A percentile compares a stretch with the other conserved stretches of the same genome.
Conservation (phyloP, 1,140 invertebrate species). For the Sinella curviseta region DNA sequence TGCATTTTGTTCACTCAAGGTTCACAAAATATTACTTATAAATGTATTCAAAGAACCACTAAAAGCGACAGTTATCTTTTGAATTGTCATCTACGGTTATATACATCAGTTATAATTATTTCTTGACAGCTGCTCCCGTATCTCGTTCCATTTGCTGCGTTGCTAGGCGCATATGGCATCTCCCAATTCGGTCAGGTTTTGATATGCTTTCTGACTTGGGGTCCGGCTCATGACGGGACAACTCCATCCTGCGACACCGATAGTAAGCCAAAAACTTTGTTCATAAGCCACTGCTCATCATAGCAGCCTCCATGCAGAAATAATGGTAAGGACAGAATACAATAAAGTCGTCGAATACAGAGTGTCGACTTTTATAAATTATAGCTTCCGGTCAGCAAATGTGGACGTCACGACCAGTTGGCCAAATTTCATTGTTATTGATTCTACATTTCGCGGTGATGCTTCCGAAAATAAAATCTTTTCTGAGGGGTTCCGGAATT, state of each 20-base stretch:
- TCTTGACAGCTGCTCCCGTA: conserved; percentile 49
- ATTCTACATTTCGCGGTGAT: conserved; percentile 55
- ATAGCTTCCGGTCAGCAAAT: too few relatives aligned
- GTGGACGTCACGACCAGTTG: conserved; percentile 41
- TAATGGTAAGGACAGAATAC: too few relatives aligned
- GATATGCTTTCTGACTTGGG: conserved; percentile 55
- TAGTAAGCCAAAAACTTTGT: too few relatives aligned
- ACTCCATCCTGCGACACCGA: conserved; percentile 42
- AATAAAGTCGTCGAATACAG: too few relatives aligned
- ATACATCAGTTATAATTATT: too few relatives aligned
- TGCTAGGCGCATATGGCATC: conserved; percentile 53
- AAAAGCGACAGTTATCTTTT: background rate
- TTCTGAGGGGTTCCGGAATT: conserved; percentile 54
- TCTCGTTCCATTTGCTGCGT: conserved; percentile 54
- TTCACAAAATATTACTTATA: conserved; percentile 41
- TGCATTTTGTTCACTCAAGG: conserved; percentile 53
- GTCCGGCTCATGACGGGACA: conserved; percentile 38
- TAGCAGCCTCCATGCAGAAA: too few relatives aligned
- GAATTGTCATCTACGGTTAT: too few relatives aligned
- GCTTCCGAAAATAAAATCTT: conserved; percentile 55
- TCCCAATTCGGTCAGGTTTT: conserved; percentile 54
- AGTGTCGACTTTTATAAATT: too few relatives aligned
- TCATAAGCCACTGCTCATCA: background rate
- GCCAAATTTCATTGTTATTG: conserved; percentile 58
- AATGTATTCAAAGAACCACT: too few relatives aligned